Evolutionary conservation across 2,797 vertebrate genomes (phyloP).

Genomic region (Sebastes trivittatus): DNA sequence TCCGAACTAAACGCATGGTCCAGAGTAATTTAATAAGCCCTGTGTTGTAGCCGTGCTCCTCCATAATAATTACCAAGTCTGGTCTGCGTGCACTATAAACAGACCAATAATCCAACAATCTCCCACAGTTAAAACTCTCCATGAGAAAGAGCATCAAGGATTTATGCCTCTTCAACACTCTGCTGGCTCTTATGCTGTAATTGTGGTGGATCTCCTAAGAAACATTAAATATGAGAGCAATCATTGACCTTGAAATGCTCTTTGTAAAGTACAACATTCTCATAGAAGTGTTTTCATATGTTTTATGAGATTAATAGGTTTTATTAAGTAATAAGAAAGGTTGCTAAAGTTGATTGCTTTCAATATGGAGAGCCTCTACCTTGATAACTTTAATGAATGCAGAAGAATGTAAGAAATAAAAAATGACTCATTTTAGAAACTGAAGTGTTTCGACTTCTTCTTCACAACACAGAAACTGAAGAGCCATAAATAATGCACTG

Average conservation of each 20-base stretch:
- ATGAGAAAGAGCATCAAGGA: not conserved
- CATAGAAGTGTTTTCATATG: not conserved
- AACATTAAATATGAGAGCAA: not conserved
- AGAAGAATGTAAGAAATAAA: not conserved
- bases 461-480: not conserved
- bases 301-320: not conserved
- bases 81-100: slow-evolving; percentile 21
- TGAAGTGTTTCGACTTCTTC: not conserved
- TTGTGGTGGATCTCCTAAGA: not conserved
- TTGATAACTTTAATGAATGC: not conserved
- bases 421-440: not conserved
- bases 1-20: slow-evolving; percentile 49
- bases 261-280: not conserved
- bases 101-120: slow-evolving; percentile 4
- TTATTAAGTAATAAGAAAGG: not conserved
- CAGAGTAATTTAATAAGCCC: slow-evolving; percentile 71
- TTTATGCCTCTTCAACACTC: not conserved
- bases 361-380: not conserved
- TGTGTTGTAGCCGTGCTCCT: slow-evolving; percentile 39
- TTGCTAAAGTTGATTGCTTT: not conserved
- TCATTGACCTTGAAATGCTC: not conserved
- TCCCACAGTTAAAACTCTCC: not conserved
- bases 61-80: slow-evolving; percentile 59
- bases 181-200: not conserved
- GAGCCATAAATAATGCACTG: not conserved